phyloP scores from a whole-genome alignment of 2,797 vertebrate genomes.

The Eleutherodactylus coqui region DNA sequence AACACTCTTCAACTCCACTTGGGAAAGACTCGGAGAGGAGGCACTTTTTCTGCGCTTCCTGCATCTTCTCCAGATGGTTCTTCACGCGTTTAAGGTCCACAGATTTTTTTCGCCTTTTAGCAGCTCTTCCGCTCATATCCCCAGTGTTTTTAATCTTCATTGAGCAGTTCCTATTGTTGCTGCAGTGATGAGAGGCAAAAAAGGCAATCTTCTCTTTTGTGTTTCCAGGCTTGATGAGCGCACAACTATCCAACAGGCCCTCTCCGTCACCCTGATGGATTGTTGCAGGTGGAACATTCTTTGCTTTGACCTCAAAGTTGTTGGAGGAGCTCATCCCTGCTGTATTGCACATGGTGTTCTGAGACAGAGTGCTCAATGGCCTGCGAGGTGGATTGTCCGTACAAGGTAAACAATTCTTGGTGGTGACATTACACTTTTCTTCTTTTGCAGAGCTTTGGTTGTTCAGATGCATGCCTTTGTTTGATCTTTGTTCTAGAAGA shows the following conservation, averaged over 20 bases:
- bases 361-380: conserved; percentile 80
- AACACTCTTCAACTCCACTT: conserved; percentile 74
- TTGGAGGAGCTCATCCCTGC: conserved; percentile 69
- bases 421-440: conserved; percentile 69
- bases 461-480: conserved; percentile 69
- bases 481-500: conserved; percentile 73
- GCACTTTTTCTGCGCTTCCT: conserved; percentile 71
- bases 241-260: conserved; percentile 84
- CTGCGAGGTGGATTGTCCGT: conserved; percentile 69
- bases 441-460: conserved; percentile 72
- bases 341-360: conserved; percentile 79
- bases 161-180: conserved; percentile 68
- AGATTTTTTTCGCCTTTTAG: conserved; percentile 88
- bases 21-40: conserved; percentile 73
- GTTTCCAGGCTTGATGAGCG: conserved; percentile 93
- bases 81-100: conserved; percentile 75
- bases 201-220: conserved; percentile 96
- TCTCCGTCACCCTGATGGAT: conserved; percentile 79
- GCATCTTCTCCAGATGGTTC: conserved; percentile 74
- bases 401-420: conserved; percentile 70
- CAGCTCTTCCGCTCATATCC: conserved; percentile 84
- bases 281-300: conserved; percentile 68
- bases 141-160: conserved; percentile 89
- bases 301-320: conserved; percentile 66
- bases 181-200: conserved; percentile 86